Evolutionary conservation across 2,113 vertebrate genomes (phyloP), one percentile per base, ranked within the genome.

Genomic region (Burhinus bistriatus): DNA sequence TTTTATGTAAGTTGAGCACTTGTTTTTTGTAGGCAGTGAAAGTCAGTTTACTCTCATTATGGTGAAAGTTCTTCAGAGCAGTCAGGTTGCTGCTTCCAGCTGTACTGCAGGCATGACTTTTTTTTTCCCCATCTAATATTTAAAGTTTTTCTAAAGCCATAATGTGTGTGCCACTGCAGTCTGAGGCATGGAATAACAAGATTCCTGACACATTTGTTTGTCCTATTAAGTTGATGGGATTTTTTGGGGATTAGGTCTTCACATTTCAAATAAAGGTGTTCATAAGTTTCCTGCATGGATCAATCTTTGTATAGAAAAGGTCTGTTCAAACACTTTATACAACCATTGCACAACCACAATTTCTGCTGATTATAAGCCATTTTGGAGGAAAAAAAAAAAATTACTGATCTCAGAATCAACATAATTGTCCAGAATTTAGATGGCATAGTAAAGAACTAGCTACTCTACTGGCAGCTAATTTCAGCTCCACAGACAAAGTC

Each of bases 1-100:
- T 16, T 81, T 64, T 55, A 47, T 0, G 9, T 22, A 30, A 75
- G 0, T 2, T 42, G 4, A 27, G 7, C 3, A 23, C 10, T 54
- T 86, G 9, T 2, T 26, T 87, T 86, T 58, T 0, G 0, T 10
- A 55, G 38, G 32, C 18, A 69, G 5, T 61, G 32, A 59, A 91
- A 42, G 5, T 38, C 9, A 69, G 3, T 40, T 84, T 78, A 15
- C 15, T 47, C 18, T 42, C 7, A 6, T 52, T 71, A 44, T 8
- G 3, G 5, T n/a, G 25, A 52, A 92, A 83, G 21, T 25, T 40
- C 15, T 58, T 70, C 21, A 51, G 15, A 71, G 38, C 11, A 82
- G 19, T 49, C 29, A 77, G 7, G 17, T 4, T 69, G 16, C 27
- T 77, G 13, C 49, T 84, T 83, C 26, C 26, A 78, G 12, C 3